Evolutionary conservation across 2,113 vertebrate genomes (phyloP).

Genomic region (Willisornis vidua): DNA sequence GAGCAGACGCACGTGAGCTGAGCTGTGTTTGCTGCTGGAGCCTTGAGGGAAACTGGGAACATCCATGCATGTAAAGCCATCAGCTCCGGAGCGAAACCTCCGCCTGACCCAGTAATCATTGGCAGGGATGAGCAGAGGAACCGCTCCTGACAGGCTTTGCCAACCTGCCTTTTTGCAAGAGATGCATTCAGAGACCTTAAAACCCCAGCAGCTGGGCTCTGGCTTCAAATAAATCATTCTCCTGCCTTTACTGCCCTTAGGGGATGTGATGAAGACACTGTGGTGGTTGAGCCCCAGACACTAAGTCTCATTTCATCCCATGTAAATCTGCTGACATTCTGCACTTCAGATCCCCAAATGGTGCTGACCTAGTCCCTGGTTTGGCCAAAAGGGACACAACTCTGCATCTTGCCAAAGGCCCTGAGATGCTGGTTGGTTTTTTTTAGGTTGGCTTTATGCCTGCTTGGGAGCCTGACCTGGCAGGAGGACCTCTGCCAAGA

Average conservation of each 20-base stretch:
- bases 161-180: neutral
- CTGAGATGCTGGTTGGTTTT: neutral
- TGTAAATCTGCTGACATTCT: neutral
- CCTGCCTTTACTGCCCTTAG: neutral
- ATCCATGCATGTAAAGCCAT: slow-evolving; percentile 59
- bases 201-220: neutral
- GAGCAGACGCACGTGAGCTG: neutral
- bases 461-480: neutral
- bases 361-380: neutral
- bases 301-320: neutral
- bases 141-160: neutral
- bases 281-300: neutral
- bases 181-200: neutral
- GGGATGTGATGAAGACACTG: neutral
- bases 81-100: neutral
- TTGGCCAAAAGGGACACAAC: neutral
- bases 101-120: slow-evolving; percentile 38
- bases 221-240: neutral
- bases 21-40: neutral
- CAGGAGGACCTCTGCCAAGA: slow-evolving; percentile 11
- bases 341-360: neutral
- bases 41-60: slow-evolving; percentile 29
- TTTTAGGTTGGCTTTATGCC: neutral
- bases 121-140: neutral
- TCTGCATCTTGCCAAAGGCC: neutral